Evolutionary conservation across 1,140 invertebrate genomes (phyloP).

Genomic region (Drosophila bifasciata): DNA sequence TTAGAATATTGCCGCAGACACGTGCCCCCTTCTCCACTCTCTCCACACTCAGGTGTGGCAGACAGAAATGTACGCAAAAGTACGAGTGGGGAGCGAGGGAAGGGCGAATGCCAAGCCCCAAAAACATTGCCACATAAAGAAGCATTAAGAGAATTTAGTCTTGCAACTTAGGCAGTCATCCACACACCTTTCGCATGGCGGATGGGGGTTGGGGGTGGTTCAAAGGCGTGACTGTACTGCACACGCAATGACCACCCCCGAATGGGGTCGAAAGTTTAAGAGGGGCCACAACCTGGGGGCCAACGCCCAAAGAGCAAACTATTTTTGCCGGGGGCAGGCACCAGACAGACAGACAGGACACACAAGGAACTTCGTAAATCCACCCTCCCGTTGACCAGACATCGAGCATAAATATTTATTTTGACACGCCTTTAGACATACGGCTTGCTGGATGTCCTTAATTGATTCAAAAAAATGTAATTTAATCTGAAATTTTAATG

Average conservation of each 20-base stretch:
- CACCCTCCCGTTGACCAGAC: slow-evolving; percentile 21
- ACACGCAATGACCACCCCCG: too few relatives aligned
- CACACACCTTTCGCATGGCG: too few relatives aligned
- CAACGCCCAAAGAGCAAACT: slow-evolving; percentile 55
- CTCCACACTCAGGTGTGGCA: slow-evolving; percentile 12
- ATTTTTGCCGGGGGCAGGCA: slow-evolving; percentile 31
- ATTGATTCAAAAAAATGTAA: slow-evolving; percentile 66
- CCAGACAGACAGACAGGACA: slow-evolving; percentile 5
- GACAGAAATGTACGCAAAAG: slow-evolving; percentile 21
- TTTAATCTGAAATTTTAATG: slow-evolving; percentile 60
- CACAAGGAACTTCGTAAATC: slow-evolving; percentile 28
- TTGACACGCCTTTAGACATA: slow-evolving; percentile 30
- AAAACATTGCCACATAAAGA: slow-evolving; percentile 45
- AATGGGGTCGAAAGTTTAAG: too few relatives aligned
- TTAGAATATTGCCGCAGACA: slow-evolving; percentile 58
- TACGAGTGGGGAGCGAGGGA: slow-evolving; percentile 22
- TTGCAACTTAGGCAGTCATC: slow-evolving; percentile 30
- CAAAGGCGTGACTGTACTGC: too few relatives aligned
- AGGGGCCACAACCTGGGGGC: slow-evolving; percentile 3
- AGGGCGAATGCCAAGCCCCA: slow-evolving; percentile 31
- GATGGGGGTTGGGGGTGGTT: too few relatives aligned
- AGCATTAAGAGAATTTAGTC: slow-evolving; percentile 51
- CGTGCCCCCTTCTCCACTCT: slow-evolving; percentile 8
- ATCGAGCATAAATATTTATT: slow-evolving; percentile 54
- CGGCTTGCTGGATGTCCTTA: slow-evolving; percentile 36